Base-by-base conservation (phyloP, 2,113 vertebrate species). In the Thalassoma bifasciatum region DNA sequence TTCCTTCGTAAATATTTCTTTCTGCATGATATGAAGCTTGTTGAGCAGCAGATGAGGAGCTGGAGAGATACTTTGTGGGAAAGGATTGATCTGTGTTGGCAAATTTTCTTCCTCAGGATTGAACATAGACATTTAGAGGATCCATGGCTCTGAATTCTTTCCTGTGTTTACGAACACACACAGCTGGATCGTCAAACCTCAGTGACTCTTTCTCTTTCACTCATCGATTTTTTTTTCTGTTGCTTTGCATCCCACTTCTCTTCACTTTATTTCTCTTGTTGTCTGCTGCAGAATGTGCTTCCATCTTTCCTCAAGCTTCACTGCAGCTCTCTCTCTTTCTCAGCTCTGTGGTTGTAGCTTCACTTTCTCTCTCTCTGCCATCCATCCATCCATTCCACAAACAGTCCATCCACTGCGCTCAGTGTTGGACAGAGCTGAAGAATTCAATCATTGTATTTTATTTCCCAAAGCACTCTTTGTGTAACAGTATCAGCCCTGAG, bases 381-480 rank as follows among this genome's bases (percentile, higher is more conserved):
- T 61, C 42, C 1, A 0, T 44, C 2, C 11, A 6, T 61, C 42
- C 1, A 0, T 52, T 30, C 42, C 57, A 54, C 36, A 26, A 64
- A 75, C 10, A n/a, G 8, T 23, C 22, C 34, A 34, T 59, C 34
- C 37, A 21, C 3, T 22, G 46, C 3, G 44, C n/a, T 72, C 51
- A 10, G 50, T 23, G 36, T 23, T 24, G 36, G 77, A 42, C 62
- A 53, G 65, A 84, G 47, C 40, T 30, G 16, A 79, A 78, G 59
- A 70, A 73, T 75, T 77, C 21, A 79, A 52, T 79, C 58, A 59
- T 74, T 66, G n/a, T 1, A 54, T 79, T 83, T 86, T 86, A 84
- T 88, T 86, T 90, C 84, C 81, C 82, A 88, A 23, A 86, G 64
- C 79, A 73, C 8, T 81, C 17, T 81, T 74, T 75, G 60, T 76